A percentile compares a stretch with the other conserved stretches of the same genome.
Evolutionary conservation across 2,113 vertebrate species (phyloP).

Genomic region (Petromus typicus): DNA sequence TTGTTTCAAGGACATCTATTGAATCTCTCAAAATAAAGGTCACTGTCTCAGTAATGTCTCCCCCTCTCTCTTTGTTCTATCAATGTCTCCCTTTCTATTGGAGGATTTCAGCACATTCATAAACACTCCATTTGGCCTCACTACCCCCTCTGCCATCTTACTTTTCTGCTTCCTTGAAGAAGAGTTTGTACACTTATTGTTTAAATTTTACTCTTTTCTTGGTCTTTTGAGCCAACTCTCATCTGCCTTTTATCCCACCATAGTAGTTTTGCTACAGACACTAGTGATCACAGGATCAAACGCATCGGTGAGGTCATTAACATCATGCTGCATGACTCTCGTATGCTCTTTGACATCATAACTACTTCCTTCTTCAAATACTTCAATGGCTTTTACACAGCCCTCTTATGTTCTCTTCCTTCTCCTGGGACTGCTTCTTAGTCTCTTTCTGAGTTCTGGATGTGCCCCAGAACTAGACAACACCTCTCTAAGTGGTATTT

Average conservation of each 20-base stretch:
- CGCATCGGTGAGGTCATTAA: background rate
- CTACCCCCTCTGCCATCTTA: background rate
- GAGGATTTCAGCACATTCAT: background rate
- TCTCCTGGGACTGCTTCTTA: background rate
- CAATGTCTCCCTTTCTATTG: no score
- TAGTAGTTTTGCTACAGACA: background rate
- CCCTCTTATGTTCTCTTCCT: background rate
- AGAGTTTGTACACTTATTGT: background rate
- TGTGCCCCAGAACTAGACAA: background rate
- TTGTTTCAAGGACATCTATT: background rate
- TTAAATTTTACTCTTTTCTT: background rate
- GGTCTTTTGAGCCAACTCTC: background rate
- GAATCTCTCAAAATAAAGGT: background rate
- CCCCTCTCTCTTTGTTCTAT: background rate
- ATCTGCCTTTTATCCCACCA: background rate
- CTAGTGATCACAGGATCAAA: background rate
- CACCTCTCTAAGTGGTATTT: background rate
- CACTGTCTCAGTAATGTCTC: no score
- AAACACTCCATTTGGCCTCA: background rate
- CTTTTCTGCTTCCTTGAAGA: background rate
- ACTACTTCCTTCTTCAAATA: background rate
- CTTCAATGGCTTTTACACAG: background rate
- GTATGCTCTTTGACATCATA: background rate
- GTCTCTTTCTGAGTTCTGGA: background rate
- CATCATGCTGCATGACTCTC: background rate